Conservation (phyloP, 2,113 vertebrate species). For the Pterocles orientalis region DNA sequence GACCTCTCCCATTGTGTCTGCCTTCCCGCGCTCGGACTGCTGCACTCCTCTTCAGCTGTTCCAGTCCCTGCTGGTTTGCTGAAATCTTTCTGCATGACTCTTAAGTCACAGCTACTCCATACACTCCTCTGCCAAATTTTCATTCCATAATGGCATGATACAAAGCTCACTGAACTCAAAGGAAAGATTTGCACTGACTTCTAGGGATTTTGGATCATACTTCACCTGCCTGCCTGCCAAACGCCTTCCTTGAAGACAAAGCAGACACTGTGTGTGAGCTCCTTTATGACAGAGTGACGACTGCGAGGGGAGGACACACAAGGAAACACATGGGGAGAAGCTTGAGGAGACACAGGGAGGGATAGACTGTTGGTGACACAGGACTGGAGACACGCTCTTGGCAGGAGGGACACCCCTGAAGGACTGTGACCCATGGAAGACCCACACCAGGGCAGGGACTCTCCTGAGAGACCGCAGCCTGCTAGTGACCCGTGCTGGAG, state of each 20-base stretch:
- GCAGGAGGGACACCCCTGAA: not conserved
- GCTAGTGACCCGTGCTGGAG: not conserved
- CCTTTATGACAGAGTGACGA: not conserved
- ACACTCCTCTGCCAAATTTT: not conserved
- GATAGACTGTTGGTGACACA: not conserved
- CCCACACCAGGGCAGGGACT: not conserved
- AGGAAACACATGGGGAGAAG: not conserved
- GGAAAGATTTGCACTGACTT: not conserved
- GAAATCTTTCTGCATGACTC: not conserved
- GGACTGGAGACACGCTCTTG: not conserved
- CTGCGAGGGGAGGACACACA: not conserved
- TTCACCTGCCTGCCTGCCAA: not conserved
- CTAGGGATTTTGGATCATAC: not conserved
- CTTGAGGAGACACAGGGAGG: not conserved
- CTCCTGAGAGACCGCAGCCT: not conserved
- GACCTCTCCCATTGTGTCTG: not conserved
- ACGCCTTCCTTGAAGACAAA: not conserved
- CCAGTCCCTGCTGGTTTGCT: not conserved
- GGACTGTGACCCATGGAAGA: not conserved
- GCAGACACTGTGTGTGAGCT: not conserved
- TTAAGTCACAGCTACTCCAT: not conserved
- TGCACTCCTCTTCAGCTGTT: not conserved
- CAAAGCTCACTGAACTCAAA: not conserved
- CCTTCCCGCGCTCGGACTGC: not conserved
- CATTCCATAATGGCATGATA: not conserved